Evolutionary conservation across 2,113 vertebrate genomes (phyloP), one percentile per base, ranked within the genome.

Genomic region (Zeus faber): DNA sequence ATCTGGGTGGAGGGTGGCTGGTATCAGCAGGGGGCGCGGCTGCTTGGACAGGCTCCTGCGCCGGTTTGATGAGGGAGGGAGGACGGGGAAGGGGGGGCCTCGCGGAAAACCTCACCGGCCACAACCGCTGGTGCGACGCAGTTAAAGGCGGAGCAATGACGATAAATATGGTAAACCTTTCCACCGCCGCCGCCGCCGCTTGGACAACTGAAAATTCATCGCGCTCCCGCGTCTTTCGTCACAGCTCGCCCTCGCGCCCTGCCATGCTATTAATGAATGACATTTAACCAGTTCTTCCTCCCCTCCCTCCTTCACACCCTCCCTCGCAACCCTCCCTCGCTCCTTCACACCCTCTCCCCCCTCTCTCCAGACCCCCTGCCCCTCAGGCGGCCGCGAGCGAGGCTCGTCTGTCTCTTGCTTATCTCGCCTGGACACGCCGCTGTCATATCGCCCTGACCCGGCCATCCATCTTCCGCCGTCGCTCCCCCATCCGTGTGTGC

Each of bases 391-490:
- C 58, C 39, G 33, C 48, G 17, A 26, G 57, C 45, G 77, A 57
- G 49, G 45, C 55, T 75, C 58, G 44, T 68, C 74, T 71, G 68
- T 80, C 81, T 77, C 61, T 29, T 0, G 46, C 83, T 85, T 84
- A 82, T 86, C 81, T 78, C 76, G 58, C 67, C 67, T 72, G 58
- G 72, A 69, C 68, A 67, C 65, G 70, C 51, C 48, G 65, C 60
- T 68, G 65, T 87, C 85, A 84, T 76, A 78, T 81, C 70, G 64
- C 47, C 60, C 62, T 65, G 61, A 79, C 80, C 65, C 29, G 73
- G 71, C 68, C 74, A 84, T 87, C 80, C 65, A 73, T 87, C 87
- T 85, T 80, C 60, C 33, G 13, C 66, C 62, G 40, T 55, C 66
- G 48, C 25, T 56, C 43, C 6, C 58, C 49, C 45, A 61, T 51